Evolutionary conservation across 2,797 vertebrate genomes (phyloP), one percentile per base, ranked within the genome.

Genomic region (Pempheris klunzingeri): DNA sequence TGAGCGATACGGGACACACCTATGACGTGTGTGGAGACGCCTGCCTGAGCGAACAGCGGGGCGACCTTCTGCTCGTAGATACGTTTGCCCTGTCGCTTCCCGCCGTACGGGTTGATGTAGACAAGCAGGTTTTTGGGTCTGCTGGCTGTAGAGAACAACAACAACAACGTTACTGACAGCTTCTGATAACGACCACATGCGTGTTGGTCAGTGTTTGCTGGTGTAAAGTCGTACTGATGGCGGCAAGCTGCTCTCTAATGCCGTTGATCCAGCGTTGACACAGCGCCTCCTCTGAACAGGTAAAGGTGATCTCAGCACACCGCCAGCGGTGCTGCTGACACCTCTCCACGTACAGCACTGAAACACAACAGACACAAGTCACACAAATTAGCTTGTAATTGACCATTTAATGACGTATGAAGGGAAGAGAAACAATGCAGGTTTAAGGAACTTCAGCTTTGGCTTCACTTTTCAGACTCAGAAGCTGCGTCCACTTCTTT

Each of bases 101-200:
- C 98, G 52, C 97, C 95, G 0, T 92, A 96, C 0, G 98, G 98
- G 90, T 99, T 99, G 92, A 99, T 97, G 88, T 99, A 99, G 68
- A 99, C 96, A 80, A 99, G 96, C 82, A 99, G 89, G 15, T 92
- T 95, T 92, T 96, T 97, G 69, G 98, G 98, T 91, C 98, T 93
- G 57, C 87, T 94, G 10, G 92, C 98, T 99, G 80, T n/a, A 39
- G 18, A 50, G 3, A 15, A 77, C 24, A 71, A 64, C 68, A 50
- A 57, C n/a, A 53, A 18, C 5, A 0, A 38, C 1, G 15, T 60
- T 12, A 81, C 47, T 4, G 7, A 26, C 3, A 32, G 30, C 11
- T 26, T 46, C 50, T 38, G 20, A 1, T 24, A 39, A 14, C 7
- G 4, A 30, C 9, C 15, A 22, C 36, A 0, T 49, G 32, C n/a